Evolutionary conservation across 2,888 invertebrate species (phyloP).

Genomic region (Trissolcus japonicus): DNA sequence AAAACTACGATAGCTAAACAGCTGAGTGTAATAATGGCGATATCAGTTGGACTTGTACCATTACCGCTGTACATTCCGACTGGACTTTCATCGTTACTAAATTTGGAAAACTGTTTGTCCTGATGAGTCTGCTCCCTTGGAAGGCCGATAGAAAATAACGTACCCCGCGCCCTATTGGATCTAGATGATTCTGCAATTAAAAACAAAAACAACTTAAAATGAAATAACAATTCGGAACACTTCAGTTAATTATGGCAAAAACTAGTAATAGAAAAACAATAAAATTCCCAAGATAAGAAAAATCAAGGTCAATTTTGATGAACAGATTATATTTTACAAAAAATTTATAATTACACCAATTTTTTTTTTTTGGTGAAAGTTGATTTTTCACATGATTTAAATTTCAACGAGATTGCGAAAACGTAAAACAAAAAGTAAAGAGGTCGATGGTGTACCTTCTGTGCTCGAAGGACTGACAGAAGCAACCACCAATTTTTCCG

Average conservation of each 20-base stretch:
- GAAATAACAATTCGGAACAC: no score
- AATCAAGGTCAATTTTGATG: no score
- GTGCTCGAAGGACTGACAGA: conserved; percentile 22
- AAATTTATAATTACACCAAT: no score
- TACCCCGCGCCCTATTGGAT: conserved; percentile 69
- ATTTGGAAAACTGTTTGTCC: conserved; percentile 61
- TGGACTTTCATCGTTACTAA: conserved; percentile 57
- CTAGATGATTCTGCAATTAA: conserved; percentile 68
- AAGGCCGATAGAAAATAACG: conserved; percentile 66
- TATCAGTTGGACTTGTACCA: conserved; percentile 65
- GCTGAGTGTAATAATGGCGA: conserved; percentile 72
- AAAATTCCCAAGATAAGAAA: no score
- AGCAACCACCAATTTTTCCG: conserved; percentile 26
- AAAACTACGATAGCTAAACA: conserved; percentile 70
- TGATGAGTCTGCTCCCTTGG: conserved; percentile 66
- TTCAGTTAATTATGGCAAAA: no score
- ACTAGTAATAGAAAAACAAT: no score
- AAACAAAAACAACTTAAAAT: conserved; percentile 53
- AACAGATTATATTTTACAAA: no score
- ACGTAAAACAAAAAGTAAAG: no score
- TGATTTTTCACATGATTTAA: no score
- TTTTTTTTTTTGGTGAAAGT: no score
- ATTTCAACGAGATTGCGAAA: not conserved
- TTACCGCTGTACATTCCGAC: conserved; percentile 52
- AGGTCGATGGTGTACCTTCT: conserved; percentile 15